Evolutionary conservation across 2,888 invertebrate species (phyloP).

Genomic region (Standfussiana lucernea): DNA sequence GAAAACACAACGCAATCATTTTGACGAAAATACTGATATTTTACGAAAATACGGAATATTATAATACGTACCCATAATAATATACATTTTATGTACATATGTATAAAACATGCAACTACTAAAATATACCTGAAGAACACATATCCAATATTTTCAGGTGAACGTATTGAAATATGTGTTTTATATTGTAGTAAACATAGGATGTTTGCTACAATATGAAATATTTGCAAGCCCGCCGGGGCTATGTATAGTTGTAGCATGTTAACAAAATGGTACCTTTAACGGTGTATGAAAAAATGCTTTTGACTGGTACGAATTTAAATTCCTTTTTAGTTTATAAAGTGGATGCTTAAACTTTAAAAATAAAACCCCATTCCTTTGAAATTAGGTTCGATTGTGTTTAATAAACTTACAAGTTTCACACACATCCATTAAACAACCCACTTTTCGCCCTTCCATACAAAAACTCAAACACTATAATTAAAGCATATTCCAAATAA

Average conservation of each 20-base stretch:
- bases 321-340: not conserved
- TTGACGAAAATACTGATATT: slow-evolving; percentile 55
- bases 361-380: too few species aligned
- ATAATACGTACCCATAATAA: slow-evolving; percentile 17
- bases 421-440: slow-evolving; percentile 7
- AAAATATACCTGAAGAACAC: slow-evolving; percentile 29
- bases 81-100: slow-evolving; percentile 25
- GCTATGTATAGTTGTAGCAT: slow-evolving; percentile 16
- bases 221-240: slow-evolving; percentile 48
- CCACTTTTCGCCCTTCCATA: not conserved
- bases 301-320: not conserved
- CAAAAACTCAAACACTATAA: slow-evolving; percentile 35
- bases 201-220: slow-evolving; percentile 56
- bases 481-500: slow-evolving; percentile 49
- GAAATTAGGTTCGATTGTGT: too few species aligned
- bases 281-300: slow-evolving; percentile 2
- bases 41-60: slow-evolving; percentile 17
- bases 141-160: slow-evolving; percentile 58
- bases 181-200: slow-evolving; percentile 53
- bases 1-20: slow-evolving; percentile 74
- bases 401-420: too few species aligned
- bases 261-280: slow-evolving; percentile 14
- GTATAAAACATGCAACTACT: slow-evolving; percentile 34
- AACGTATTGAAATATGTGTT: slow-evolving; percentile 60
- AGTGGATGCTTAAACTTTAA: not conserved